Conservation (phyloP, 2,797 vertebrate species). For the Pachyuromys duprasi region DNA sequence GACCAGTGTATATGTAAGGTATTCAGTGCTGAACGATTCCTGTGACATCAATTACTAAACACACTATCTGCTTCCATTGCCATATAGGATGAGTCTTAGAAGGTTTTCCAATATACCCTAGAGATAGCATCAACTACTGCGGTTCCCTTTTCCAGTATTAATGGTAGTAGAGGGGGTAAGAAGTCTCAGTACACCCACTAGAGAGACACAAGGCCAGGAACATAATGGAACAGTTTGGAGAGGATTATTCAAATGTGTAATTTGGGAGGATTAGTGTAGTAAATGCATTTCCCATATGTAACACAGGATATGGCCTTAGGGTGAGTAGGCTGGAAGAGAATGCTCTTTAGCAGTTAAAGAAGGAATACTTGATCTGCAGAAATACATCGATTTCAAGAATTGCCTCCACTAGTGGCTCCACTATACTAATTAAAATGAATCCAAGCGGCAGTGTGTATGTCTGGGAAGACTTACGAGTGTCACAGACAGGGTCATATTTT, state of each 20-base stretch:
- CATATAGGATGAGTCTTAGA: neutral
- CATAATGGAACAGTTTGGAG: neutral
- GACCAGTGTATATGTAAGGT: neutral
- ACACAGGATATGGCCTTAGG: neutral
- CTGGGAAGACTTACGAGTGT: neutral
- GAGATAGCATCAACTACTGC: neutral
- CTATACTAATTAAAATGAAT: constrained; percentile 55
- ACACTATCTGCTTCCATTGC: neutral
- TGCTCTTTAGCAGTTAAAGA: neutral
- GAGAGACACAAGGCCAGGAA: neutral
- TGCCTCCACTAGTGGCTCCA: too few relatives aligned
- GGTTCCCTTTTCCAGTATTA: neutral
- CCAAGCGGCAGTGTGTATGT: neutral
- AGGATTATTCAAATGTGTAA: neutral
- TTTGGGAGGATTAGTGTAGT: neutral
- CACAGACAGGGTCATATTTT: constrained; percentile 61
- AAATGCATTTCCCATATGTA: neutral
- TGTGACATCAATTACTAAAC: neutral
- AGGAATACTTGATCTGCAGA: too few relatives aligned
- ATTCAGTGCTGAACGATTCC: neutral
- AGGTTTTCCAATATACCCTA: neutral
- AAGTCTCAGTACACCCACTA: too few relatives aligned
- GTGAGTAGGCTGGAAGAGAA: neutral
- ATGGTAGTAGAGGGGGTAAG: neutral
- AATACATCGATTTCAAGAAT: too few relatives aligned